Base-by-base conservation (phyloP, 2,797 vertebrate species). In the Nyctibius grandis region DNA sequence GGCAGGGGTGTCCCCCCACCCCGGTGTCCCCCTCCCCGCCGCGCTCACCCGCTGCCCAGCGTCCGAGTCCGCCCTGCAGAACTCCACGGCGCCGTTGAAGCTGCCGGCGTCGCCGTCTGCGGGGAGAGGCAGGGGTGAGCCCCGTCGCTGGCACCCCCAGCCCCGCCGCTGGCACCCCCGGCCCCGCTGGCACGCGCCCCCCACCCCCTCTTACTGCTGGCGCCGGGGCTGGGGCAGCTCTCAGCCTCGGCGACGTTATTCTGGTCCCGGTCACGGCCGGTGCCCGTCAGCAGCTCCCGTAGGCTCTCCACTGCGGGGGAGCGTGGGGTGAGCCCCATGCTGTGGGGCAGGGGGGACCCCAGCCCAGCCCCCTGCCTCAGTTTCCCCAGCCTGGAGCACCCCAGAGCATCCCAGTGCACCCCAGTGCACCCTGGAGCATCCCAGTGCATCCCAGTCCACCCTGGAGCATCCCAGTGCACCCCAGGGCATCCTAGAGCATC, bases 1-100 rank as follows among this genome's bases (percentile, higher is more conserved):
- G 31, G 5, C 33, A 8, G 48, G 22, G 44, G 42, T 21, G 25
- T 18, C 34, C 17, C 64, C 45, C 15, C 17, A 15, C 6, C 44
- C 50, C 28, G 44, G 14, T 19, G 36, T 40, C 21, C 50, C 57
- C 25, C 48, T 26, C n/a, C 13, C 11, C 15, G 4, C 77, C 15
- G 2, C 25, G 12, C 97, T 96, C 78, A 98, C 98, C 97, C 97
- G 60, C 83, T 98, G 97, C 68, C 87, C 95, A 1, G 91, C 34
- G 0, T 98, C 97, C 0, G 93, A 88, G 45, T 98, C 97, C 0
- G 84, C 89, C 67, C 97, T 93, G 72, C 92, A 91, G 20, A 97
- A 96, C 21, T 99, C 98, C 50, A 98, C 92, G 44, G 98, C 95
- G 81, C 99, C 98, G 2, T 99, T 99, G 78, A 98, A 92, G 81